Conservation (phyloP, 2,888 invertebrate genomes). For the Panopea generosa region DNA sequence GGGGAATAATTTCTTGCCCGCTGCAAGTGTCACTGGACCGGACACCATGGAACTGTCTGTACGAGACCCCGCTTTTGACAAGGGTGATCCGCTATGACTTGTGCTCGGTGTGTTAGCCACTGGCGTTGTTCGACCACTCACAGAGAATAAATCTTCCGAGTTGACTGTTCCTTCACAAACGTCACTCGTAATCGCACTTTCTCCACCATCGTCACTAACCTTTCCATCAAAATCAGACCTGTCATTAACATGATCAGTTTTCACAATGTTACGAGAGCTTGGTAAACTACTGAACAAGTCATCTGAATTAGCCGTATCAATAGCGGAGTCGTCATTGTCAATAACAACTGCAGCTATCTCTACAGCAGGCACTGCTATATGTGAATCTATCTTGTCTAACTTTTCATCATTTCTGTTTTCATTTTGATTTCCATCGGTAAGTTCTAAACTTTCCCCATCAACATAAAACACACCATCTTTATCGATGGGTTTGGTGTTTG, state of each 20-base stretch:
- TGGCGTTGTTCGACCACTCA: conserved; percentile 31
- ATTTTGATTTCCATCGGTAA: no score
- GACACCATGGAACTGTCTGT: conserved; percentile 7
- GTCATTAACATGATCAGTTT: no score
- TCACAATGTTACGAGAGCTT: background rate
- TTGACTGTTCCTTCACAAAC: background rate
- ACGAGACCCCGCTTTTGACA: conserved; percentile 6
- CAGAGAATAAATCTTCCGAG: conserved; percentile 19
- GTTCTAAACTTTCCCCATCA: no score
- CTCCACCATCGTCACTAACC: no score
- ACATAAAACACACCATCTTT: no score
- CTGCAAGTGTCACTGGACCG: background rate
- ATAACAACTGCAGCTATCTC: background rate
- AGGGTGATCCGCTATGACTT: background rate
- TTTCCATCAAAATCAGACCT: no score
- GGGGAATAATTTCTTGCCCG: conserved; percentile 44
- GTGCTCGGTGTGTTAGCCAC: background rate
- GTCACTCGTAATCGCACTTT: background rate
- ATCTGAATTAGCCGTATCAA: conserved; percentile 49
- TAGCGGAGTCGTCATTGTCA: conserved; percentile 14
- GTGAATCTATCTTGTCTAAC: no score
- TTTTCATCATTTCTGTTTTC: no score
- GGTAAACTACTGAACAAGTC: conserved; percentile 31
- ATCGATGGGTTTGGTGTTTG: no score
- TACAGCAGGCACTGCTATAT: no score